phyloP scores from a whole-genome alignment of 2,113 vertebrate species.

The Phainopepla nitens region DNA sequence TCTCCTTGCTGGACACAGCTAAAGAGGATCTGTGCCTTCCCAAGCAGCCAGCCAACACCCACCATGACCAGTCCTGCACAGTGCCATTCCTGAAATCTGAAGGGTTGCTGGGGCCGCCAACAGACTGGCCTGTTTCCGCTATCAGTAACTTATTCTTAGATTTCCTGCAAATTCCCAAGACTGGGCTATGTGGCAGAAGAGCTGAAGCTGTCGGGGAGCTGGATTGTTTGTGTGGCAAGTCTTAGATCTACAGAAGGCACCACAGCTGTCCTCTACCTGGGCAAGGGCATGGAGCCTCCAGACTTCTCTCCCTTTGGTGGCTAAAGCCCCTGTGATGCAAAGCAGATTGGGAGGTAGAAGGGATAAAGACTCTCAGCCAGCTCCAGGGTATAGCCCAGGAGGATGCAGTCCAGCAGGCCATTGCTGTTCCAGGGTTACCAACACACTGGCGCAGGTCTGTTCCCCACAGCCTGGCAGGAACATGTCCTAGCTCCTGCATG shows the following conservation, averaged over 20 bases:
- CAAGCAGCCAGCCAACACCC: not conserved
- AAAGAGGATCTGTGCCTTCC: not conserved
- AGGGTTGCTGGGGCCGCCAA: not conserved
- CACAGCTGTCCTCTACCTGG: not conserved
- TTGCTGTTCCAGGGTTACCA: not conserved
- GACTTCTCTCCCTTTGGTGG: not conserved
- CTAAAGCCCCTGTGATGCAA: not conserved
- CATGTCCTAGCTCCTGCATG: rapidly evolving
- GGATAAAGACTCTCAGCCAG: too few species aligned
- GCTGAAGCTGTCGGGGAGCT: not conserved
- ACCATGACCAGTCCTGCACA: not conserved
- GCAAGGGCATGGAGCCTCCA: not conserved
- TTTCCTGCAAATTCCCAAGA: not conserved
- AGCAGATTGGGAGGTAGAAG: not conserved
- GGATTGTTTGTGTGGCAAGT: not conserved
- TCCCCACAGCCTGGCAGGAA: not conserved
- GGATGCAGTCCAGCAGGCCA: not conserved
- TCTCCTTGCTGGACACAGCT: not conserved
- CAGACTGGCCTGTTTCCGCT: not conserved
- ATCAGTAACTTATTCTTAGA: not conserved
- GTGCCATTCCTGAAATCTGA: rapidly evolving
- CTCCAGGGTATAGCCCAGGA: not conserved
- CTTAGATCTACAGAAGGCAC: not conserved
- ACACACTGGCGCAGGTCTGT: not conserved
- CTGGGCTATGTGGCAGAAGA: not conserved